Conservation (phyloP, 2,113 vertebrate species). For the Silurus glanis region DNA sequence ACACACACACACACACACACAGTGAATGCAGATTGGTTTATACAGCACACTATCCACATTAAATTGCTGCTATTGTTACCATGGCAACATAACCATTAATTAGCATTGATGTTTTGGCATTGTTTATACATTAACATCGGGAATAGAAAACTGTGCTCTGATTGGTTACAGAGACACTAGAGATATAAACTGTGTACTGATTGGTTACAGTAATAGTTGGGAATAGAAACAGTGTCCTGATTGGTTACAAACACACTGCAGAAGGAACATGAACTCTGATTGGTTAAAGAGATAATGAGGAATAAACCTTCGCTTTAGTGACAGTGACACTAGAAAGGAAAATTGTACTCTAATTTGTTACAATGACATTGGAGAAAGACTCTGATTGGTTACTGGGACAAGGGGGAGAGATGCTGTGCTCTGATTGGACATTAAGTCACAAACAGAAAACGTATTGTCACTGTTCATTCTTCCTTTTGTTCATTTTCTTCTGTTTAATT, state of each 20-base stretch:
- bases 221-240: no score
- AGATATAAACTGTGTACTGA: background rate
- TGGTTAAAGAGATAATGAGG: no score
- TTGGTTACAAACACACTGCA: no score
- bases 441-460: background rate
- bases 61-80: background rate
- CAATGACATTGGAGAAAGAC: background rate
- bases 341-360: background rate
- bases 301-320: background rate
- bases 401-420: background rate
- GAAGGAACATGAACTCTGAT: no score
- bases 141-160: background rate
- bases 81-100: background rate
- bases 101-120: background rate
- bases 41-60: background rate
- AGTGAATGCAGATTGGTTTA: background rate
- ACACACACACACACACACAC: background rate
- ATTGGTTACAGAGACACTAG: background rate
- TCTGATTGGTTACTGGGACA: background rate
- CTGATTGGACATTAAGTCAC: background rate
- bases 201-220: background rate
- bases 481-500: background rate
- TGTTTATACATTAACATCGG: no score
- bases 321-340: background rate
- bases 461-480: background rate